Conservation (phyloP, 2,797 vertebrate genomes). For the Morelia viridis region DNA sequence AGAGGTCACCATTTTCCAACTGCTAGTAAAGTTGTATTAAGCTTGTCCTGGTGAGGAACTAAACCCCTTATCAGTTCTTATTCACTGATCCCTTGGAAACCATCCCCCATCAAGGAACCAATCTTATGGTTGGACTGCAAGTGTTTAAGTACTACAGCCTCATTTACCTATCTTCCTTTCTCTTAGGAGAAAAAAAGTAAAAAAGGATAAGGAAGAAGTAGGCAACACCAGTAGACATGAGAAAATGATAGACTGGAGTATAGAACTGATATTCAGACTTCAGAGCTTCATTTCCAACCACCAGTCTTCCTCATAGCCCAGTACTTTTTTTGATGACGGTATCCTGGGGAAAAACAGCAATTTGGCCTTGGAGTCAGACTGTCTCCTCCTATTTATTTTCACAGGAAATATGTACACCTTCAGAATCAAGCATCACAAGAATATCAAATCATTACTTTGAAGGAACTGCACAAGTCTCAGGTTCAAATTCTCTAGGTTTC, state of each 20-base stretch:
- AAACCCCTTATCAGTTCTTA: not conserved
- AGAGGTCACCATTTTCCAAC: not conserved
- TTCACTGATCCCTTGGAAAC: not conserved
- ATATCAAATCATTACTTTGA: constrained; percentile 15
- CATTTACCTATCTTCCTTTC: not conserved
- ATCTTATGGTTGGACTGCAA: not conserved
- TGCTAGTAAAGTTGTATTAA: not conserved
- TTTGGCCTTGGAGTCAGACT: not conserved
- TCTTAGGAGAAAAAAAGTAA: not conserved
- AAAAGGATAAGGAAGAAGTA: not conserved
- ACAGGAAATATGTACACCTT: not conserved
- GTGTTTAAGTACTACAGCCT: not conserved
- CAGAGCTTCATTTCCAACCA: not conserved
- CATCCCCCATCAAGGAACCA: not conserved
- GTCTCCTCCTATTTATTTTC: not conserved
- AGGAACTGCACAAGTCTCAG: not conserved
- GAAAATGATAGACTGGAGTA: not conserved
- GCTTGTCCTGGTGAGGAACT: not conserved
- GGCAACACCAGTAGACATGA: not conserved
- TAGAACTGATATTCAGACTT: not conserved
- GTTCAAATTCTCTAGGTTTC: not conserved
- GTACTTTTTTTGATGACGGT: not conserved
- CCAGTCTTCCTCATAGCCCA: not conserved
- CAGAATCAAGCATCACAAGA: not conserved
- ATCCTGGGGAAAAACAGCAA: not conserved